Evolutionary conservation across 2,113 vertebrate species (phyloP).

Genomic region (Alosa alosa): DNA sequence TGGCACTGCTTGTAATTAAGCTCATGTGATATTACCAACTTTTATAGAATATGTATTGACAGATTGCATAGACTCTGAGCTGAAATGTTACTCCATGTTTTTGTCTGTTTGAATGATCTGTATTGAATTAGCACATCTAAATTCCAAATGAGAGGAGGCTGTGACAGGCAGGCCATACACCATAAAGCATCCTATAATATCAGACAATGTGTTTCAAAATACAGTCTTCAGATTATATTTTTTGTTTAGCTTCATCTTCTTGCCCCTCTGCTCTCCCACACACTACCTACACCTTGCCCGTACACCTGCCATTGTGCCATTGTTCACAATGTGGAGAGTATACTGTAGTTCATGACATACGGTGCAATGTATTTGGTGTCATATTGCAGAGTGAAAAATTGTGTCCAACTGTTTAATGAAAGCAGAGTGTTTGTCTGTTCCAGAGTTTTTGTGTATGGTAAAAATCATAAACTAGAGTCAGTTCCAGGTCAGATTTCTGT

Average conservation of each 20-base stretch:
- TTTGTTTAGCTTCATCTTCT: background rate
- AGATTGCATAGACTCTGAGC: background rate
- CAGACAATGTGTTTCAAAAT: background rate
- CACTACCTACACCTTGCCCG: background rate
- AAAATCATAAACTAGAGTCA: background rate
- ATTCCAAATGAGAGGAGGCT: background rate
- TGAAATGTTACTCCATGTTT: background rate
- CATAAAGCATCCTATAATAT: background rate
- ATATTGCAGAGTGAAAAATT: background rate
- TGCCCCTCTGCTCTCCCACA: background rate
- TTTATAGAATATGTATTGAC: background rate
- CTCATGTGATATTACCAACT: background rate
- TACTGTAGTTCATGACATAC: background rate
- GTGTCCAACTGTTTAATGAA: background rate
- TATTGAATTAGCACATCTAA: background rate
- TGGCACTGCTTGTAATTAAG: background rate
- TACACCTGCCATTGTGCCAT: background rate
- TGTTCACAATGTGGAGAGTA: background rate
- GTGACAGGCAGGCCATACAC: background rate
- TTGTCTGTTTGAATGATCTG: background rate
- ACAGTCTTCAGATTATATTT: background rate
- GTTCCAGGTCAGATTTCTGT: background rate
- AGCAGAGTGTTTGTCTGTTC: background rate
- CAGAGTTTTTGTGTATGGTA: background rate
- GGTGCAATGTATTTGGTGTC: background rate